These are phyloP conservation scores for Helostoma temminkii DNA, from an alignment of 2,797 vertebrate species.

Conservation along the genomic window DNA sequence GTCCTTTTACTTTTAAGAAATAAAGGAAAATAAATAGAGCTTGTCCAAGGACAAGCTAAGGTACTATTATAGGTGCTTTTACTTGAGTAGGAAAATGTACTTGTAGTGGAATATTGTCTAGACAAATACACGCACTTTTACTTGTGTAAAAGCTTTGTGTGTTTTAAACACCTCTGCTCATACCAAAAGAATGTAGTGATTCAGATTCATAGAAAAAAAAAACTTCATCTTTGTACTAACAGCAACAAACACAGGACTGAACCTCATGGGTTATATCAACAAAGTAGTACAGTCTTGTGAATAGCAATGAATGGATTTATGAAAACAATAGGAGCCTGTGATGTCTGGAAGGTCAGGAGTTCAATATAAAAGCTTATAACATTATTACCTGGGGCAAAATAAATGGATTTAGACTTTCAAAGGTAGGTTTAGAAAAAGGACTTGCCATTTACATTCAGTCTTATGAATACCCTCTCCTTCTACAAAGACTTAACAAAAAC, in stretches of 20 bases:
- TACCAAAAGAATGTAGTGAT: background rate
- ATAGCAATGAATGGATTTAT: slow-evolving; percentile 58
- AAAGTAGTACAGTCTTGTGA: slow-evolving; percentile 35
- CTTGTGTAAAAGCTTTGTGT: no score
- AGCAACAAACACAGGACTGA: slow-evolving; percentile 8
- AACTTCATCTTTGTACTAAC: slow-evolving; percentile 10
- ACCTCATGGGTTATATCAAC: slow-evolving; percentile 20
- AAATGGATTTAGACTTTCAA: slow-evolving; percentile 46
- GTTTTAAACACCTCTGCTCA: no score
- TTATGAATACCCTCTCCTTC: background rate
- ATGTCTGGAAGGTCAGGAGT: slow-evolving; percentile 44
- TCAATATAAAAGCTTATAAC: slow-evolving; percentile 20
- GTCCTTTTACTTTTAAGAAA: no score
- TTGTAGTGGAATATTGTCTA: background rate
- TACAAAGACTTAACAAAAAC: background rate
- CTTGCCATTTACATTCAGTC: background rate
- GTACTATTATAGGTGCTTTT: no score
- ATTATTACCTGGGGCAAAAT: slow-evolving; percentile 22
- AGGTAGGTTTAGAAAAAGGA: background rate
- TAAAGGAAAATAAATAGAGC: no score
- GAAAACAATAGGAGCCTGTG: slow-evolving; percentile 63
- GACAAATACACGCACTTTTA: background rate
- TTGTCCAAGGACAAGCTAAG: no score
- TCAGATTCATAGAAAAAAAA: background rate
- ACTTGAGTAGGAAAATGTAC: no score